Evolutionary conservation across 2,888 invertebrate genomes (phyloP).

Genomic region (Callyntrura sp.): DNA sequence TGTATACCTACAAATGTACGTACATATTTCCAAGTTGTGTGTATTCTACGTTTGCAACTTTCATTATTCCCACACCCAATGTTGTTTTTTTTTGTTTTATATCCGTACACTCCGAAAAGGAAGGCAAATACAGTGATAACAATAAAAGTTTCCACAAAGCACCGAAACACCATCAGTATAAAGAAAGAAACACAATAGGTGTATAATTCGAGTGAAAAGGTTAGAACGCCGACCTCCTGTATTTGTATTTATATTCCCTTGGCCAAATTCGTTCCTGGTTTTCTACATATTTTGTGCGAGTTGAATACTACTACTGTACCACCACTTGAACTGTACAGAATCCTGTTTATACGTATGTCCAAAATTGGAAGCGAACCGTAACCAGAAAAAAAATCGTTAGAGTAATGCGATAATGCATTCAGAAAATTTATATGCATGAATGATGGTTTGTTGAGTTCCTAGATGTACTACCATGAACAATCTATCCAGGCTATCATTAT

Average conservation of each 20-base stretch:
- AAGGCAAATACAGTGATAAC: neutral
- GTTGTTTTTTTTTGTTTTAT: slow-evolving; percentile 3
- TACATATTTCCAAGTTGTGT: neutral
- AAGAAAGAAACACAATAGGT: neutral
- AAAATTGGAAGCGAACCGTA: slow-evolving; percentile 21
- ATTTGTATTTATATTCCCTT: neutral
- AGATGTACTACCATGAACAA: slow-evolving; percentile 32
- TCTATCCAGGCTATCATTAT: slow-evolving; percentile 68
- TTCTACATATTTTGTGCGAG: neutral
- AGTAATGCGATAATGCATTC: slow-evolving; percentile 57
- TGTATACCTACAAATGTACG: neutral
- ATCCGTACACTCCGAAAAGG: neutral
- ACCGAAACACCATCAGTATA: neutral
- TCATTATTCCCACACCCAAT: neutral
- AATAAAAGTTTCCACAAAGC: neutral
- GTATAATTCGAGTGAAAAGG: neutral
- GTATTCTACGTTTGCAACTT: neutral
- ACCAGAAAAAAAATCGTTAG: neutral
- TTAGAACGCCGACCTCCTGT: neutral
- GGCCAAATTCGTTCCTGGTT: neutral
- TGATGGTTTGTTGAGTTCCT: slow-evolving; percentile 7
- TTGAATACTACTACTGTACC: neutral
- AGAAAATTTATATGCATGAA: slow-evolving; percentile 57
- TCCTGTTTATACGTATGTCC: neutral
- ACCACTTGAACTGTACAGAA: neutral